Conservation (phyloP, 2,888 invertebrate genomes). For the Stenurella melanura region DNA sequence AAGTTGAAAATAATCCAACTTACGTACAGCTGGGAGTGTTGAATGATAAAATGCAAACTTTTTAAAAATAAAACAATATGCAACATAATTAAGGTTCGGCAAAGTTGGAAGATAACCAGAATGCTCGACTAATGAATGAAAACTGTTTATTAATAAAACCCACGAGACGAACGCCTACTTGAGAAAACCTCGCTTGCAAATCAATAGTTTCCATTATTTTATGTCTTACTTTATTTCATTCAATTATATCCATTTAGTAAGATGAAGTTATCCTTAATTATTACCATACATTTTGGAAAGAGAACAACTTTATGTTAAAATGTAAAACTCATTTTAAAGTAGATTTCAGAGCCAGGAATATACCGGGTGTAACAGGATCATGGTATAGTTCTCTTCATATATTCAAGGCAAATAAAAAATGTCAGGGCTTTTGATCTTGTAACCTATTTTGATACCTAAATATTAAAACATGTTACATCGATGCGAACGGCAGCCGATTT, state of each 20-base stretch:
- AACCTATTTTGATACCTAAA: too few species aligned
- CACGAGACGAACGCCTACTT: background rate
- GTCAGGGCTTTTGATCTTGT: too few species aligned
- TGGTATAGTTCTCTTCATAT: too few species aligned
- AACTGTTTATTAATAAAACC: background rate
- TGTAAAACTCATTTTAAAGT: too few species aligned
- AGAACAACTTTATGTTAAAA: too few species aligned
- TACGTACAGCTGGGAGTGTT: background rate
- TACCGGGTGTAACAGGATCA: too few species aligned
- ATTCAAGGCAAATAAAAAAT: too few species aligned
- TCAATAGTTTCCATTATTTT: background rate
- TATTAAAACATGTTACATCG: too few species aligned
- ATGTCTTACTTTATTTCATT: background rate
- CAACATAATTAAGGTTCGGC: slow-evolving; percentile 19
- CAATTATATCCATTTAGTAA: background rate
- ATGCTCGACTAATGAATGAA: background rate
- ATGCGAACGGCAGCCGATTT: too few species aligned
- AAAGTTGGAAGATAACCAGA: slow-evolving; percentile 14
- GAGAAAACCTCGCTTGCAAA: background rate
- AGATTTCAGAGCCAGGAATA: too few species aligned
- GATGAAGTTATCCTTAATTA: background rate
- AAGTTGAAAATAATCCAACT: slow-evolving; percentile 16
- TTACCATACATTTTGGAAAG: too few species aligned
- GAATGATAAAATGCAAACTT: slow-evolving; percentile 33
- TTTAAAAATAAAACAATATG: slow-evolving; percentile 23